phyloP scores from a whole-genome alignment of 2,797 vertebrate genomes.

The Rhinichthys osculus region DNA sequence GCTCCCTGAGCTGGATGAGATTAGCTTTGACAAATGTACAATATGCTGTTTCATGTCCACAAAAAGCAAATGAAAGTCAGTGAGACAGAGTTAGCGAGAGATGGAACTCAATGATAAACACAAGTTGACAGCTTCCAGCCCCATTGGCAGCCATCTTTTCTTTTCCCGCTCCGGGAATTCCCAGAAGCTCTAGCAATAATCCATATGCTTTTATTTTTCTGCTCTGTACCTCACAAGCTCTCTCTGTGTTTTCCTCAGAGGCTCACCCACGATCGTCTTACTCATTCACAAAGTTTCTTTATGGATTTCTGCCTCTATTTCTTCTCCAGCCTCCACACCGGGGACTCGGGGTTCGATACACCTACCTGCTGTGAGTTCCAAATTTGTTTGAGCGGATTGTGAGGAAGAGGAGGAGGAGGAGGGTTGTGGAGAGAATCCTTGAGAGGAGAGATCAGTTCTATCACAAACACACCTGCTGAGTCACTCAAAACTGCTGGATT shows the following conservation, averaged over 20 bases:
- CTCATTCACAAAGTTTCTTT: conserved; percentile 65
- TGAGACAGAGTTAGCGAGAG: conserved; percentile 32
- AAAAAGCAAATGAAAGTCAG: conserved; percentile 57
- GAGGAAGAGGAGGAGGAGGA: conserved; percentile 22
- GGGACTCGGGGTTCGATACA: conserved; percentile 44
- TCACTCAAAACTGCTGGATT: not conserved
- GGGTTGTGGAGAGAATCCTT: conserved; percentile 44
- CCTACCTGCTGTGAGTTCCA: conserved; percentile 43
- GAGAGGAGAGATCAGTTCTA: conserved; percentile 43
- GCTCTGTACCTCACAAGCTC: conserved; percentile 58
- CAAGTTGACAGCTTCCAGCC: conserved; percentile 45
- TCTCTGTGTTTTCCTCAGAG: conserved; percentile 63
- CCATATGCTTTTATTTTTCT: conserved; percentile 44
- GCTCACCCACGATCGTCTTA: conserved; percentile 52
- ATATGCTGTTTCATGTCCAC: conserved; percentile 57
- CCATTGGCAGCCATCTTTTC: conserved; percentile 49
- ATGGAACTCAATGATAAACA: conserved; percentile 53
- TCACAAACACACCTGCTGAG: conserved; percentile 41
- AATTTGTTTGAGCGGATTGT: conserved; percentile 40
- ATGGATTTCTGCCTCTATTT: conserved; percentile 62
- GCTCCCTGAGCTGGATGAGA: conserved; percentile 31
- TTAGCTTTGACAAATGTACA: conserved; percentile 59
- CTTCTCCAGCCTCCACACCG: conserved; percentile 41
- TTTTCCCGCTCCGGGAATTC: conserved; percentile 44
- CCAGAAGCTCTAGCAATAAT: conserved; percentile 53